phyloP scores from a whole-genome alignment of 1,140 invertebrate species.

The Paralvinella palmiformis region DNA sequence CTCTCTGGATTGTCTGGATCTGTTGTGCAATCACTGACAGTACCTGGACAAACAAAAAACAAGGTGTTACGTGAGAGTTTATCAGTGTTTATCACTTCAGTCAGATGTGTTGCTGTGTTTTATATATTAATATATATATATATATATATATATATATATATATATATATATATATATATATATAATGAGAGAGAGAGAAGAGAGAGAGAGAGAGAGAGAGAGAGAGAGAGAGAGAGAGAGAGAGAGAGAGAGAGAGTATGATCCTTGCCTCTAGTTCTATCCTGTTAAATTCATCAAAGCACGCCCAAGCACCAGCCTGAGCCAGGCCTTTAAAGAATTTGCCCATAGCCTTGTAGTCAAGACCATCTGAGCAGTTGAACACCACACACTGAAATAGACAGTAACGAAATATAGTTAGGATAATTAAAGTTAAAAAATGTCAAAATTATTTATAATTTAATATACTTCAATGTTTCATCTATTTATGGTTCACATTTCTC shows the following conservation, averaged over 20 bases:
- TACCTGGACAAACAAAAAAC: slow-evolving; percentile 33
- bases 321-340: slow-evolving; percentile 52
- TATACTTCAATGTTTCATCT: no score
- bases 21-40: slow-evolving; percentile 51
- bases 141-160: no score
- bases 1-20: slow-evolving; percentile 49
- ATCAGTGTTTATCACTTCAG: no score
- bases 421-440: no score
- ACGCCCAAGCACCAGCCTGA: slow-evolving; percentile 50
- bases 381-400: slow-evolving; percentile 45
- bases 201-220: not conserved
- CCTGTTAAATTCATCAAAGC: slow-evolving; percentile 51
- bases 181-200: not conserved
- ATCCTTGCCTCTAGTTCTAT: slow-evolving; percentile 46
- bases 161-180: no score
- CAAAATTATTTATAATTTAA: no score
- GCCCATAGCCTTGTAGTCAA: slow-evolving; percentile 52
- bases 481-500: no score
- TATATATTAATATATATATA: no score
- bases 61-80: no score
- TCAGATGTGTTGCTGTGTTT: no score
- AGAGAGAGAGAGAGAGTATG: not conserved
- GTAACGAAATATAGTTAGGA: no score
- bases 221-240: not conserved
- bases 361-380: slow-evolving; percentile 51